Conservation (phyloP, 2,888 invertebrate genomes). For the Sinohyriopsis cumingii region DNA sequence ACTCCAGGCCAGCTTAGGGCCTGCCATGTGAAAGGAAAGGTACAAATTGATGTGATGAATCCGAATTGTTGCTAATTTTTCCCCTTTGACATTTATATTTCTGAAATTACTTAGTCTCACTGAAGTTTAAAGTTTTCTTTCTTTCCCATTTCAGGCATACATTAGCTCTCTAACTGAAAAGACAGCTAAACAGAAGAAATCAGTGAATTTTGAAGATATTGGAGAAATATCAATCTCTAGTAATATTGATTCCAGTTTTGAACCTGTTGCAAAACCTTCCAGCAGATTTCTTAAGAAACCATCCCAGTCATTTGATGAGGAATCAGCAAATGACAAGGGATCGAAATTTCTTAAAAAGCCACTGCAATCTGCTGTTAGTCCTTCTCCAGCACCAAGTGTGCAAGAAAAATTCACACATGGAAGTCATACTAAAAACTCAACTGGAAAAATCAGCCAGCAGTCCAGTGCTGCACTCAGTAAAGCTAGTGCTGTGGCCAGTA, state of each 20-base stretch:
- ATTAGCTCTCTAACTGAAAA: constrained; percentile 56
- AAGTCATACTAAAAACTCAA: neutral
- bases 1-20: too few relatives aligned
- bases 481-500: constrained; percentile 49
- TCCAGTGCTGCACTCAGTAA: constrained; percentile 45
- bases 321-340: constrained; percentile 8
- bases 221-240: constrained; percentile 65
- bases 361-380: constrained; percentile 34
- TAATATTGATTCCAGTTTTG: constrained; percentile 43
- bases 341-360: constrained; percentile 31
- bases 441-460: too few relatives aligned
- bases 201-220: constrained; percentile 57
- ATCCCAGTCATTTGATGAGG: constrained; percentile 18
- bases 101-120: constrained; percentile 2
- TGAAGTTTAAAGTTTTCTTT: neutral
- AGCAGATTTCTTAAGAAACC: constrained; percentile 62
- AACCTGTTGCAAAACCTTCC: constrained; percentile 29
- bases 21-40: too few relatives aligned
- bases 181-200: constrained; percentile 50
- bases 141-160: constrained; percentile 48
- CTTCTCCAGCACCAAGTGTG: constrained; percentile 28
- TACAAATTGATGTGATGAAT: too few relatives aligned
- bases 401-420: constrained; percentile 14
- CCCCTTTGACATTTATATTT: neutral
- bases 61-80: neutral